Base-by-base conservation (phyloP, 2,797 vertebrate genomes). In the Tokudaia muenninki region DNA sequence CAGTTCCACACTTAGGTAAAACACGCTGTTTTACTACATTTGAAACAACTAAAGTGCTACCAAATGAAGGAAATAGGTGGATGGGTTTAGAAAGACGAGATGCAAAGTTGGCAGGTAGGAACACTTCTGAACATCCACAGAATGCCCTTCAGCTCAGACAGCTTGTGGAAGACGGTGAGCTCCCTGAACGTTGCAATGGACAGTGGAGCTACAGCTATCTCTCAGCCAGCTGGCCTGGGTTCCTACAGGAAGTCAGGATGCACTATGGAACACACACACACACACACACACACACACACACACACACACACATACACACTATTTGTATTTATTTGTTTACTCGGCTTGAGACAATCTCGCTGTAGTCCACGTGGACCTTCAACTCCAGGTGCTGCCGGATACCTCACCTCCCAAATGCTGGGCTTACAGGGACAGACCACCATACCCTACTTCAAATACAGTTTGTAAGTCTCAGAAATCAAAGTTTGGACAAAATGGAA, bases 1-100 rank as follows among this genome's bases (percentile, higher is more conserved):
- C 63, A 87, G 95, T 87, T 92, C 81, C 50, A 90, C 19, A 57
- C 75, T 94, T 74, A 81, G 70, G 94, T 86, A 75, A 94, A 34
- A 91, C 17, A 31, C 21, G 24, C 50, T 34, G 72, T 55, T 92
- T 87, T 79, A 82, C 12, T 82, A 34, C 7, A 93, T 4, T 87
- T 63, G 74, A 97, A 96, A 87, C 79, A 88, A 93, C 74, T 65
- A 96, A 41, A 31, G 87, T 65, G 52, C 50, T 63, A 78, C 0
- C 47, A 78, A 95, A 57, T 44, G 44, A 88, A 80, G n/a, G 21
- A 91, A 92, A 63, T 65, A n/a, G 16, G 19, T 6, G 10, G 34
- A 83, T 4, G 75, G 13, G 41, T 57, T 86, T 82, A 78, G 61
- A 47, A 95, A 94, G 72, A 59, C 83, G 26, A 92, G 24, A 86